A percentile compares a stretch with the other conserved stretches of the same genome.
Conservation (phyloP, 2,113 vertebrate genomes). For the Phaetusa simplex region DNA sequence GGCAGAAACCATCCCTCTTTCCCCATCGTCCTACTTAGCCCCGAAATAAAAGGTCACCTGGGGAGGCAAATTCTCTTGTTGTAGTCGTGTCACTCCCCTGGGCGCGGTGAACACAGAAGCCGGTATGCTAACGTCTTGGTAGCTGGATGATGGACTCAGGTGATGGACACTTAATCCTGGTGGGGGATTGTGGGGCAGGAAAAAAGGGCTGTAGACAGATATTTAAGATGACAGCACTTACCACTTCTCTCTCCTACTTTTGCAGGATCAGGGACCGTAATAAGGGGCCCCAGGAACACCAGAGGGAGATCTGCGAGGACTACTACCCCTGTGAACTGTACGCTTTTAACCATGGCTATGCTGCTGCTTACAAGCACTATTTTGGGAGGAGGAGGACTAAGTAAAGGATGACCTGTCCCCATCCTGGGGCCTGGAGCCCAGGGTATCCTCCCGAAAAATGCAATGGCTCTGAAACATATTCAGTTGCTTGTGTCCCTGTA, state of each 20-base stretch:
- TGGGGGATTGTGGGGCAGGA: background rate
- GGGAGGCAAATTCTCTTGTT: background rate
- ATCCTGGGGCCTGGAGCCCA: constrained; percentile 23
- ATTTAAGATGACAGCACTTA: background rate
- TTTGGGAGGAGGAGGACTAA: constrained; percentile 67
- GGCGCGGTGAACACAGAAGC: background rate
- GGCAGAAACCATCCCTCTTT: background rate
- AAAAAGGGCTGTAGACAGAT: background rate
- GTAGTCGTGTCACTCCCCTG: background rate
- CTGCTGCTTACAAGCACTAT: constrained; percentile 82
- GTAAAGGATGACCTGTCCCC: background rate
- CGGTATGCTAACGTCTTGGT: background rate
- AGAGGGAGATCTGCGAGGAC: constrained; percentile 88
- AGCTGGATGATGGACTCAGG: background rate
- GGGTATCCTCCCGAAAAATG: background rate
- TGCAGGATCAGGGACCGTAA: constrained; percentile 68
- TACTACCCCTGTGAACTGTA: constrained; percentile 81
- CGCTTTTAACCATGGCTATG: constrained; percentile 73
- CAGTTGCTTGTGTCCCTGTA: constrained; percentile 61
- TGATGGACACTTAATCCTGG: background rate
- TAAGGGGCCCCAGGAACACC: constrained; percentile 79
- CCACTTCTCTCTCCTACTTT: background rate
- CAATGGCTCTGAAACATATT: constrained; percentile 56
- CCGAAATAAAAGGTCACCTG: background rate
- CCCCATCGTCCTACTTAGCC: background rate